These are phyloP conservation scores for Tyrannus savana DNA, from an alignment of 2,113 vertebrate species.

Conservation along the genomic window DNA sequence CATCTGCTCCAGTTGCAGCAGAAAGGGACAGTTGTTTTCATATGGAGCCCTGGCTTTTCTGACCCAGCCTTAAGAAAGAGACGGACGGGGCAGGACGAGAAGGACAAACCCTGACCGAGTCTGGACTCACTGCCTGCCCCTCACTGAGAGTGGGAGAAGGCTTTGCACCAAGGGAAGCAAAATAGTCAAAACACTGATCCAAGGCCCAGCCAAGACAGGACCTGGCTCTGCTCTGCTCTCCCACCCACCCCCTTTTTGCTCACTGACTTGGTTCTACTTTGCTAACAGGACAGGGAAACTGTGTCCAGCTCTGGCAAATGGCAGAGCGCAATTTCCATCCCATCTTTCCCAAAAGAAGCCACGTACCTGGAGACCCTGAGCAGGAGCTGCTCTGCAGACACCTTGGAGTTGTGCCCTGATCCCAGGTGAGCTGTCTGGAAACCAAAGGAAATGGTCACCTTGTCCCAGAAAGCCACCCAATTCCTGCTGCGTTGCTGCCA, in stretches of 20 bases:
- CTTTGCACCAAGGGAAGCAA: background rate
- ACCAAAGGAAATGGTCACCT: background rate
- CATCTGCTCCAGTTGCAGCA: background rate
- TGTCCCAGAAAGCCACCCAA: too few relatives aligned
- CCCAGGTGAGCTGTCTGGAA: rapidly evolving
- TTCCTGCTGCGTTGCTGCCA: too few relatives aligned
- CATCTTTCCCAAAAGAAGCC: background rate
- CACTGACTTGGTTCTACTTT: background rate
- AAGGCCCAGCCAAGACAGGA: background rate
- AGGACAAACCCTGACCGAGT: background rate
- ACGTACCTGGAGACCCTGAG: background rate
- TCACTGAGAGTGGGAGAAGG: too few relatives aligned
- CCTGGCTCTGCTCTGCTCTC: too few relatives aligned
- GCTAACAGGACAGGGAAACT: background rate
- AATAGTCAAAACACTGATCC: background rate
- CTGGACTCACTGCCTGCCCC: background rate
- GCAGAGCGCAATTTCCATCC: background rate
- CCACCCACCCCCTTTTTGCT: rapidly evolving
- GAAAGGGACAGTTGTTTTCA: background rate
- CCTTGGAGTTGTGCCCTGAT: rapidly evolving
- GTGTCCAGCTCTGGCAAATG: rapidly evolving
- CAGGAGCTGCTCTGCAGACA: rapidly evolving
- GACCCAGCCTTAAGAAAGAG: background rate
- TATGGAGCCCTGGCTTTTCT: background rate
- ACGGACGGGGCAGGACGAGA: too few relatives aligned